Evolutionary conservation across 2,797 vertebrate species (phyloP).

Genomic region (Eidolon dupreanum): DNA sequence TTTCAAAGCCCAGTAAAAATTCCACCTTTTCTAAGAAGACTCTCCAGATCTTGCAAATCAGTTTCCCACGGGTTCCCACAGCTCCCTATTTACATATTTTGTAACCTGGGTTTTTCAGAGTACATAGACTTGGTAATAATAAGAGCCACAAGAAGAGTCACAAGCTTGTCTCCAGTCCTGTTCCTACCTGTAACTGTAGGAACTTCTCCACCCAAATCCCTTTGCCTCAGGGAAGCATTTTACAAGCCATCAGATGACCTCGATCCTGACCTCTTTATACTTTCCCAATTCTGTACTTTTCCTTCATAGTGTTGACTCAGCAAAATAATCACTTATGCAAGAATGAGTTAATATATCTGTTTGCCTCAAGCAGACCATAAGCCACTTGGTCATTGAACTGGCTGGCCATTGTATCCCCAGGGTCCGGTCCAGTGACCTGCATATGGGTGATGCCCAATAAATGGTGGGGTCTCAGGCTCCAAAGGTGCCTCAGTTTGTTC

Average conservation of each 20-base stretch:
- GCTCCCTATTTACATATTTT: neutral
- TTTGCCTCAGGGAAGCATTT: neutral
- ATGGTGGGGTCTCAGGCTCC: neutral
- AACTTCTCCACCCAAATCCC: neutral
- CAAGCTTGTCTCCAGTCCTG: neutral
- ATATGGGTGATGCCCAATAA: neutral
- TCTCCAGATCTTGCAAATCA: neutral
- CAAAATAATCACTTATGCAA: neutral
- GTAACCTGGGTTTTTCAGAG: neutral
- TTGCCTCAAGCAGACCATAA: neutral
- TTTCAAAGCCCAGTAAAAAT: conserved; percentile 27
- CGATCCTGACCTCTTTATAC: neutral
- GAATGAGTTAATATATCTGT: neutral
- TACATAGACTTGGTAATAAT: neutral
- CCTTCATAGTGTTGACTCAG: neutral
- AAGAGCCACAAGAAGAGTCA: neutral
- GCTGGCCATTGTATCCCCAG: neutral
- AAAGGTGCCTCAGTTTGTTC: neutral
- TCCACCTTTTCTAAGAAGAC: neutral
- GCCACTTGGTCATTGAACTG: neutral
- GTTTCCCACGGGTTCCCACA: neutral
- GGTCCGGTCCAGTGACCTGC: neutral
- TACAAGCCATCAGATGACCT: neutral
- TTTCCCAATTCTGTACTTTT: neutral
- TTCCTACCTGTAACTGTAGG: neutral